Base-by-base conservation (phyloP, 2,888 invertebrate genomes). In the Dinocampus coccinellae region DNA sequence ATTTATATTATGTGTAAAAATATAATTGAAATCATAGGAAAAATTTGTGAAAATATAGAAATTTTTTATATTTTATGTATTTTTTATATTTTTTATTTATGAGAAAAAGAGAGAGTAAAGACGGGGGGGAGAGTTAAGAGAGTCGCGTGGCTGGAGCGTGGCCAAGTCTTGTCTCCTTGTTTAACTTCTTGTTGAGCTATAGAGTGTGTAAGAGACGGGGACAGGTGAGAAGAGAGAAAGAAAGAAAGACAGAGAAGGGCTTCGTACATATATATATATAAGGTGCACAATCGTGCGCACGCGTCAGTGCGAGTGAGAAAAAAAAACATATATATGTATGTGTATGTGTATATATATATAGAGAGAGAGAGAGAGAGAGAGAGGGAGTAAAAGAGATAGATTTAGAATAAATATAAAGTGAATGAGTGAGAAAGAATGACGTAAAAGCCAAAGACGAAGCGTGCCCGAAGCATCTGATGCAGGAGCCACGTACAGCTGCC, bases 91-190 rank as follows among this genome's bases (percentile, higher is more conserved):
- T 16, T 47, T 47, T 16, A 47, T 10, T 20, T 26, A 11, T n/a
- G 58, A 60, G 60, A 29, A n/a, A 33, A 29, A 13, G 36, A 33
- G 36, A 53, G 55, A 52, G 65, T 29, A 4, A 4, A 29, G 29
- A 4, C 7, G 29, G 29, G 3, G 29, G 29, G 61, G 33, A 39
- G 64, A 20, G 47, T 33, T 36, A 72, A 77, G 70, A 75, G 78
- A 77, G 84, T 83, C 84, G 84, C 84, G 84, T 84, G 84, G 81
- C 84, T 77, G 81, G 79, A 84, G 84, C 83, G 84, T 84, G 84
- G 80, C 82, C 73, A 67, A 57, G 64, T 64, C 72, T 74, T 76
- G 70, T 81, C 47, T 47, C 78, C 76, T 80, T 64, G 61, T 77
- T 69, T 70, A 71, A 74, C 75, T 77, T 62, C 66, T 66, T 72